Percentiles rank a stretch among this genome's conserved stretches.
Conservation (phyloP, 1,140 invertebrate genomes). For the Plutomurus gul region DNA sequence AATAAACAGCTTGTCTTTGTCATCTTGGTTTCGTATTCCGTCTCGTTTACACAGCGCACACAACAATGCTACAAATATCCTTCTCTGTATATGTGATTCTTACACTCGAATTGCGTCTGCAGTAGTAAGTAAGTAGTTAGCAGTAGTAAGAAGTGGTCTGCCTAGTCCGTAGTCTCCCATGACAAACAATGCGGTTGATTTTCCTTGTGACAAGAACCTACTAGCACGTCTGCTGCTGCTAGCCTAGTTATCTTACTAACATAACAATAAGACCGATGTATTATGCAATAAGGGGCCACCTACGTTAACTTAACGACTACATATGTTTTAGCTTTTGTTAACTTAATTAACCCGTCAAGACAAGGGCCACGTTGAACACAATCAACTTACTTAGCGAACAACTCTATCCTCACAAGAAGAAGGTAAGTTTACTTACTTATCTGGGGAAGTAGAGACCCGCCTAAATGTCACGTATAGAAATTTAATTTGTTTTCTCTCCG, state of each 20-base stretch:
- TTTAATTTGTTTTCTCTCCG: slow-evolving; percentile 6
- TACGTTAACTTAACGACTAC: not conserved
- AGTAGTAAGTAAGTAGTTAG: too few relatives aligned
- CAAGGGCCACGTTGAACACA: not conserved
- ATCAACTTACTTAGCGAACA: too few relatives aligned
- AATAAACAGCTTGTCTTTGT: slow-evolving; percentile 27
- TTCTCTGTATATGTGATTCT: too few relatives aligned
- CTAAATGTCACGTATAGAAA: slow-evolving; percentile 10
- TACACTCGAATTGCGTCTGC: too few relatives aligned
- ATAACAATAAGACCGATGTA: not conserved
- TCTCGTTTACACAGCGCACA: not conserved
- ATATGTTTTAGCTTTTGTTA: not conserved
- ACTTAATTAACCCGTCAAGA: slow-evolving; percentile 12
- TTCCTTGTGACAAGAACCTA: not conserved
- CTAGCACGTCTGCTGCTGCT: not conserved
- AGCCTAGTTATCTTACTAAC: not conserved
- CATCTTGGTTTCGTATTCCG: slow-evolving; percentile 8
- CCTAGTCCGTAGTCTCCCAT: too few relatives aligned
- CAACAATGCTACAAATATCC: too few relatives aligned
- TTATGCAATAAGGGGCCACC: not conserved
- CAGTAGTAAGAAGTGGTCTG: too few relatives aligned
- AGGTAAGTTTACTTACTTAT: not conserved
- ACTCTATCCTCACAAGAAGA: too few relatives aligned
- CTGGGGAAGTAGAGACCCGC: too few relatives aligned
- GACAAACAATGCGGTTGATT: too few relatives aligned